phyloP scores from a whole-genome alignment of 2,797 vertebrate species.

The Harpagifer antarcticus region DNA sequence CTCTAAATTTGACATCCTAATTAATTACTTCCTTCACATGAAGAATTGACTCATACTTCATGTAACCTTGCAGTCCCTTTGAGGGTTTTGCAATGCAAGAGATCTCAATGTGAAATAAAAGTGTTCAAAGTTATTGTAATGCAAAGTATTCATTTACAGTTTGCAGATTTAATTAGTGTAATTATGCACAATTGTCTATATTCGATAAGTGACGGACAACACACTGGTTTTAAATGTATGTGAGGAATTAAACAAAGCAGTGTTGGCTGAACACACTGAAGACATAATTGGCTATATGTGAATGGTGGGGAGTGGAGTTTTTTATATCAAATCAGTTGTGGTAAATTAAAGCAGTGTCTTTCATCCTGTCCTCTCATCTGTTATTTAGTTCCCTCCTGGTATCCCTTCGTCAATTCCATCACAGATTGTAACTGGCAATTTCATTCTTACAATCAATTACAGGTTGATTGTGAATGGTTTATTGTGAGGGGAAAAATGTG shows the following conservation, averaged over 20 bases:
- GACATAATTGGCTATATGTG: slow-evolving; percentile 78
- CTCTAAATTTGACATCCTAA: slow-evolving; percentile 82
- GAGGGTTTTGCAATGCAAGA: slow-evolving; percentile 54
- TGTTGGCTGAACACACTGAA: slow-evolving; percentile 67
- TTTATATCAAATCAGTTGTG: slow-evolving; percentile 84
- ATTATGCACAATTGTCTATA: slow-evolving; percentile 22
- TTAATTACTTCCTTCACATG: slow-evolving; percentile 83
- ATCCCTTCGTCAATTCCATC: slow-evolving; percentile 57
- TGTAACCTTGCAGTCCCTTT: slow-evolving; percentile 80
- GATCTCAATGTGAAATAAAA: slow-evolving; percentile 39
- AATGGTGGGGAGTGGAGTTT: slow-evolving; percentile 81
- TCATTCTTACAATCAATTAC: slow-evolving; percentile 78
- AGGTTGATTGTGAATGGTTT: slow-evolving; percentile 73
- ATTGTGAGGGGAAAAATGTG: slow-evolving; percentile 47
- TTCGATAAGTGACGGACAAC: slow-evolving; percentile 38
- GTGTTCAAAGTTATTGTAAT: slow-evolving; percentile 37
- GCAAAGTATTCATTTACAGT: slow-evolving; percentile 25
- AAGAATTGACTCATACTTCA: slow-evolving; percentile 77
- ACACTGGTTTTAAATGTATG: slow-evolving; percentile 39
- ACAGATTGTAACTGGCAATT: slow-evolving; percentile 75
- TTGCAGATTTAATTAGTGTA: slow-evolving; percentile 12
- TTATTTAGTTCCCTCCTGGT: slow-evolving; percentile 74
- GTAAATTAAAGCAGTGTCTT: slow-evolving; percentile 82
- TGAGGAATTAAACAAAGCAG: slow-evolving; percentile 49
- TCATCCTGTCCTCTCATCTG: slow-evolving; percentile 80